Evolutionary conservation across 2,888 invertebrate species (phyloP).

Genomic region (Reticulitermes lucifugus): DNA sequence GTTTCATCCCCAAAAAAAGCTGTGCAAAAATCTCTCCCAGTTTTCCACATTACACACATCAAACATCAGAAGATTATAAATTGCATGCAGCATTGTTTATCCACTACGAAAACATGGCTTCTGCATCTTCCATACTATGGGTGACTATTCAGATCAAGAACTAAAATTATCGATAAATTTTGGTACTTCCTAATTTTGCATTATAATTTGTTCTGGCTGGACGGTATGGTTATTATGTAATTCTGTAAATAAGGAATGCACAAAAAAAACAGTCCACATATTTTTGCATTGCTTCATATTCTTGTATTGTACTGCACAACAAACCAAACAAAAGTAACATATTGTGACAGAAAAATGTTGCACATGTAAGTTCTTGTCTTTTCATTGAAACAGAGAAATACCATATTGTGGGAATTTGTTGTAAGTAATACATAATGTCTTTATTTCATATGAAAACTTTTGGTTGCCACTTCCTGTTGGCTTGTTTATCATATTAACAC

Average conservation of each 20-base stretch:
- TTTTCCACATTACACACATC: constrained; percentile 12
- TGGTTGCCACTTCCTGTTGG: too few species aligned
- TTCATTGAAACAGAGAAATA: not conserved
- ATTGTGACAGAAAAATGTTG: not conserved
- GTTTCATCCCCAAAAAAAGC: not conserved
- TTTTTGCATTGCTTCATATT: constrained; percentile 2
- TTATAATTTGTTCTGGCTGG: constrained; percentile 11
- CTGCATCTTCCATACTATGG: not conserved
- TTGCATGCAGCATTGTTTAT: constrained; percentile 16
- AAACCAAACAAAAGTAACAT: not conserved
- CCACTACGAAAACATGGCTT: constrained; percentile 14
- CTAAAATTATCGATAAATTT: not conserved
- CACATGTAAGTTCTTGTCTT: not conserved
- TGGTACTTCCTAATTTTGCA: not conserved
- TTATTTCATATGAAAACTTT: too few species aligned
- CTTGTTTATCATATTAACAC: too few species aligned
- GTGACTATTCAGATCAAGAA: not conserved
- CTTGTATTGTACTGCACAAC: not conserved
- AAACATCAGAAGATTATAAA: constrained; percentile 7
- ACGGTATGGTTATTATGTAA: not conserved
- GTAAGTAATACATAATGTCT: not conserved
- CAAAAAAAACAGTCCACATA: not conserved
- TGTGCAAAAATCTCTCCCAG: constrained; percentile 20
- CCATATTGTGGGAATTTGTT: not conserved
- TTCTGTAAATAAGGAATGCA: constrained; percentile 8